Evolutionary conservation across 2,113 vertebrate genomes (phyloP).

Genomic region (Nothoprocta pentlandii): DNA sequence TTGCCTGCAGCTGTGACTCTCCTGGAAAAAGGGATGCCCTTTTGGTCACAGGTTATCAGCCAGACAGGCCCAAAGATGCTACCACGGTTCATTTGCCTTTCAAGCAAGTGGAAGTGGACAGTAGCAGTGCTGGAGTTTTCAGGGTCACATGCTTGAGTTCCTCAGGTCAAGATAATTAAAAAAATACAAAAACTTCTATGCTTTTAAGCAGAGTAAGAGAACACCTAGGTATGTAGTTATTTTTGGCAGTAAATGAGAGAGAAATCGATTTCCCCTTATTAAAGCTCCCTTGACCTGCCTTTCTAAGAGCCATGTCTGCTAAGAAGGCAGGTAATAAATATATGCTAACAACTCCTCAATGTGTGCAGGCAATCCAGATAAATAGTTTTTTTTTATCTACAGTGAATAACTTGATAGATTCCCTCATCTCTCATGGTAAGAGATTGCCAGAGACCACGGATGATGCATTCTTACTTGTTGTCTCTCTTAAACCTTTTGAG

Average conservation of each 20-base stretch:
- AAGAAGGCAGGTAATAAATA: neutral
- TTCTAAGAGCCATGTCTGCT: neutral
- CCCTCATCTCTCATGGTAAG: neutral
- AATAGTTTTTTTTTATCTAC: neutral
- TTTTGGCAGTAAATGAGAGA: neutral
- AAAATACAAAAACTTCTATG: neutral
- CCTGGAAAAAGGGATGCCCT: neutral
- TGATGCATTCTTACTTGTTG: neutral
- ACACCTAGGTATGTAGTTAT: neutral
- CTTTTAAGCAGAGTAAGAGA: neutral
- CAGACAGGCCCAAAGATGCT: neutral
- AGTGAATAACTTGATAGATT: neutral
- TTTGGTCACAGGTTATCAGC: accelerated
- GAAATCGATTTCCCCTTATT: neutral
- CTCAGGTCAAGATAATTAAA: neutral
- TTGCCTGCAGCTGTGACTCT: neutral
- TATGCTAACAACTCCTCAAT: neutral
- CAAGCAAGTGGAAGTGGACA: neutral
- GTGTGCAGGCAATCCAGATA: neutral
- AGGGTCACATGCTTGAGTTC: neutral
- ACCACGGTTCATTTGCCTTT: neutral
- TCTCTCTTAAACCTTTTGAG: neutral
- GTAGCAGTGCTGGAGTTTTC: neutral
- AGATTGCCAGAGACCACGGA: neutral
- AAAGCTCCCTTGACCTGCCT: neutral